Evolutionary conservation across 2,113 vertebrate species (phyloP), one percentile per base, ranked within the genome.

Genomic region (Planiliza haematocheilus): DNA sequence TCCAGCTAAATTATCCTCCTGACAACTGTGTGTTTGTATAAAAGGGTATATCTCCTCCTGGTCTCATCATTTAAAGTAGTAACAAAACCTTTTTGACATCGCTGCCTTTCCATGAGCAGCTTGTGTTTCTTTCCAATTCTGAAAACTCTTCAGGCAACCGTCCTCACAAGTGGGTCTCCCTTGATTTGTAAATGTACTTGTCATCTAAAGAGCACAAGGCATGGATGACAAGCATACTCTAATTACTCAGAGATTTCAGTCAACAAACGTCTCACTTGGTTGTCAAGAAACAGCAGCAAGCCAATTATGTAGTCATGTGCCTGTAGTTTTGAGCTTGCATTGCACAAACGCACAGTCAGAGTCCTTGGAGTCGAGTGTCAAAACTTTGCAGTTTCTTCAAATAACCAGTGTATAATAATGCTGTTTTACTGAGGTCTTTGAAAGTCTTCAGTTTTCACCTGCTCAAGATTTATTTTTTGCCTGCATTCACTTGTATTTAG

Each of bases 121-220:
- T 60, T 65, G 59, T 18, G 65, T 64, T 79, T 59, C 42, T 34
- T 80, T 71, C 59, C 56, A 42, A 60, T 80, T 70, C 52, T 52
- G 42, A 57, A 64, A 78, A 73, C 72, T 74, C 72, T 86, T 76
- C 72, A 82, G 68, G 77, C 68, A 49, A 64, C 55, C 48, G 42
- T 73, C 59, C 81, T 62, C 63, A 45, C 10, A 24, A 86, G 80
- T 59, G 67, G 38, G 39, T 77, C 75, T 79, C 45, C 64, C 80
- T 75, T 90, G 83, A 88, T 91, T 91, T 88, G 76, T 81, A 87
- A 91, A 89, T 91, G 74, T 77, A 36, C 74, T 77, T 77, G 71
- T 80, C 75, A 77, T 77, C 73, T 70, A 78, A 88, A 78, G 83
- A 86, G 84, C 71, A 62, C 58, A 45, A 88, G 63, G 70, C 84